Conservation (phyloP, 2,797 vertebrate species). For the Decapterus maruadsi region DNA sequence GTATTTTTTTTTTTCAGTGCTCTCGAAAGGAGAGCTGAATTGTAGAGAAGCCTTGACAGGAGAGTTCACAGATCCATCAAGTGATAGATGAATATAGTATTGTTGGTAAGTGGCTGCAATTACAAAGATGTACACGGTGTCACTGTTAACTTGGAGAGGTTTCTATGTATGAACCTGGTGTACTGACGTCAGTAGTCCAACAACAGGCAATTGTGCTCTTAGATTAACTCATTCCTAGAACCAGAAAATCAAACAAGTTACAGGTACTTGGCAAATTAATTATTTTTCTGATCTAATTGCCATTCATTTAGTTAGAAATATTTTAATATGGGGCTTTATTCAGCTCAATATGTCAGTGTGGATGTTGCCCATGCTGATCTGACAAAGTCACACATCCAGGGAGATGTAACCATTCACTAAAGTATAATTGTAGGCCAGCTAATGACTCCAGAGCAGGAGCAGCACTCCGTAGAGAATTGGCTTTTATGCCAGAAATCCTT, state of each 20-base stretch:
- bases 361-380: slow-evolving; percentile 7
- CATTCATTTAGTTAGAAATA: not conserved
- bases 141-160: not conserved
- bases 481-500: slow-evolving; percentile 34
- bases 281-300: not conserved
- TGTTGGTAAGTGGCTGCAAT: not conserved
- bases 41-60: slow-evolving; percentile 16
- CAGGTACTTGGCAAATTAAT: not conserved
- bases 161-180: not conserved
- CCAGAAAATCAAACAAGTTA: not conserved
- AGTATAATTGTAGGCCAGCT: slow-evolving; percentile 23
- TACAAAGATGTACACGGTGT: slow-evolving; percentile 1
- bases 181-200: not conserved
- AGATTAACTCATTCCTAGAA: not conserved
- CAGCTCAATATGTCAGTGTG: not conserved
- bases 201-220: not conserved
- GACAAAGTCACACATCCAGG: slow-evolving; percentile 10
- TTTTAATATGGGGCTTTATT: not conserved
- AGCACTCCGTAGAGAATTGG: slow-evolving; percentile 11
- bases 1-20: slow-evolving; percentile 23
- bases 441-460: slow-evolving; percentile 3
- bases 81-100: slow-evolving; percentile 14
- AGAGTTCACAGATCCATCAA: slow-evolving; percentile 9
- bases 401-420: slow-evolving; percentile 15
- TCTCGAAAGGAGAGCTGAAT: slow-evolving; percentile 27